phyloP scores from a whole-genome alignment of 1,140 invertebrate genomes.

The Trichomalopsis sarcophagae region DNA sequence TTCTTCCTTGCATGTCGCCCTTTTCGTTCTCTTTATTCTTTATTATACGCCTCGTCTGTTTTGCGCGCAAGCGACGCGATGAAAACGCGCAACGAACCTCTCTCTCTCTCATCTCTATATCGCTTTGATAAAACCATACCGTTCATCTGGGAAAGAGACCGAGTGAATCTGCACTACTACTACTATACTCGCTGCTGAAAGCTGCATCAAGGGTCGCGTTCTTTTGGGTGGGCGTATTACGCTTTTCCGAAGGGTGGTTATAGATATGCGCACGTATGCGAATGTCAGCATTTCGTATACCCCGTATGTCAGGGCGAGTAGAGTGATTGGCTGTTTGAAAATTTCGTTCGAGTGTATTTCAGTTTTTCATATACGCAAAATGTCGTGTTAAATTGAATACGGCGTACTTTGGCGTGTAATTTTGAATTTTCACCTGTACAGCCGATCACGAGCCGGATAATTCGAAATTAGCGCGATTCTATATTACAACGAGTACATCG shows the following conservation, averaged over 20 bases:
- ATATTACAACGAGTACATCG: no score
- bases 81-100: background rate
- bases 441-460: background rate
- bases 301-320: background rate
- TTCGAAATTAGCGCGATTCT: no score
- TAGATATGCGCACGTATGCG: background rate
- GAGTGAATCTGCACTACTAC: background rate
- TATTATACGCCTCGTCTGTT: conserved; percentile 34
- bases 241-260: background rate
- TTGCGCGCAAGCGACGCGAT: conserved; percentile 13
- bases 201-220: background rate
- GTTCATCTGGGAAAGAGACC: background rate
- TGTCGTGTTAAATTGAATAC: no score
- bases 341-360: background rate
- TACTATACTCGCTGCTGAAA: background rate
- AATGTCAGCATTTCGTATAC: background rate
- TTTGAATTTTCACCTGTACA: background rate
- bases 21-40: conserved; percentile 29
- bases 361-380: background rate
- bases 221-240: background rate
- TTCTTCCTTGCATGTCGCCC: background rate
- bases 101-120: background rate
- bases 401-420: background rate
- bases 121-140: background rate
- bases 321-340: background rate